A percentile compares a stretch with the other conserved stretches of the same genome.
Evolutionary conservation across 2,888 invertebrate species (phyloP).

Genomic region (Plagiodera versicolora): DNA sequence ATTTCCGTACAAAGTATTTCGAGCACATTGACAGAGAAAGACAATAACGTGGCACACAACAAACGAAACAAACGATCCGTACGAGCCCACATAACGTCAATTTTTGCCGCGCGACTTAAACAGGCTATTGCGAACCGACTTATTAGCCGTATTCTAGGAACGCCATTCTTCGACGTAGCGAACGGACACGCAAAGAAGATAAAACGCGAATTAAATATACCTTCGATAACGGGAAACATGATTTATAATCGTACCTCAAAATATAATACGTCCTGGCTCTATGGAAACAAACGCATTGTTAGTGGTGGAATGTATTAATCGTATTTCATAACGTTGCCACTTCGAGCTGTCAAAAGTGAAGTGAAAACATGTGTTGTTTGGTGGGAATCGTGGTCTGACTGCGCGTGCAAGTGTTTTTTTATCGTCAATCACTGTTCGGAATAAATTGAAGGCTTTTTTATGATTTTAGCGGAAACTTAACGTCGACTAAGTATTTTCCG

Average conservation of each 20-base stretch:
- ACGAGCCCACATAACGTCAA: not conserved
- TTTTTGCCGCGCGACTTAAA: not conserved
- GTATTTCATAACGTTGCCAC: conserved; percentile 16
- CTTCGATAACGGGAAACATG: conserved; percentile 8
- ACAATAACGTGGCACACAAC: not conserved
- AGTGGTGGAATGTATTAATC: conserved; percentile 17
- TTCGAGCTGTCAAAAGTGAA: conserved; percentile 11
- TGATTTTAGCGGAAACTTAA: too few relatives aligned
- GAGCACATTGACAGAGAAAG: not conserved
- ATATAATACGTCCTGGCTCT: not conserved
- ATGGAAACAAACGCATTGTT: conserved; percentile 1
- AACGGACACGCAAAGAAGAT: conserved; percentile 36
- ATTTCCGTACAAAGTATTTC: not conserved
- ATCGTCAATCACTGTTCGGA: not conserved
- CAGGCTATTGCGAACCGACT: conserved; percentile 8
- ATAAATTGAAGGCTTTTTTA: too few relatives aligned
- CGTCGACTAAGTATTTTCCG: too few relatives aligned
- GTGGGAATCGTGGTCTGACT: not conserved
- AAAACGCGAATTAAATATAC: conserved; percentile 21
- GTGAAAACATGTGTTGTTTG: conserved; percentile 6
- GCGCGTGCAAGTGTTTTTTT: not conserved
- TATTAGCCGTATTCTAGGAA: conserved; percentile 16
- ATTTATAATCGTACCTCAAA: conserved; percentile 4
- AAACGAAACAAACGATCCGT: not conserved
- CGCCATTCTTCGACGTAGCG: conserved; percentile 19